These are phyloP conservation scores for Ptiloglossa arizonensis DNA, from an alignment of 1,140 invertebrate species.

Conservation along the genomic window DNA sequence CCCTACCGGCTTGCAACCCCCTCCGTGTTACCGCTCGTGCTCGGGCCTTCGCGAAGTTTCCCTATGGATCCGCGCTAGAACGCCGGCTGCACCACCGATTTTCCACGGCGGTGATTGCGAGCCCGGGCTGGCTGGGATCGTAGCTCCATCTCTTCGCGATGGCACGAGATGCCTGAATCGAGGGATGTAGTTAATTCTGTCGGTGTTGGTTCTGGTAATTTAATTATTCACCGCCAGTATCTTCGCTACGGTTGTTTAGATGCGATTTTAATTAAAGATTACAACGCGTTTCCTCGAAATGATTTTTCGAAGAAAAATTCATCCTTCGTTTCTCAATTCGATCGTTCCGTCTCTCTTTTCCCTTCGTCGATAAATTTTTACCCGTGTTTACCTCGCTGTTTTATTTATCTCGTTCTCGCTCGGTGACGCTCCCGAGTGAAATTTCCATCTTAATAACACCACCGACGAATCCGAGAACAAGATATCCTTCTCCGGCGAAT, in stretches of 20 bases:
- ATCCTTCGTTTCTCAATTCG: too few relatives aligned
- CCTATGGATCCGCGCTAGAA: constrained; percentile 44
- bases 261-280: neutral
- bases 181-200: constrained; percentile 26
- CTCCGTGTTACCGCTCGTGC: constrained; percentile 48
- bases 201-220: constrained; percentile 11
- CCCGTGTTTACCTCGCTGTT: neutral
- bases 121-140: constrained; percentile 18
- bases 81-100: constrained; percentile 44
- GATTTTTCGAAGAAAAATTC: neutral
- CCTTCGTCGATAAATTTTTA: neutral
- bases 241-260: neutral
- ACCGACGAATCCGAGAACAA: too few relatives aligned
- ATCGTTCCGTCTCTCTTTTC: too few relatives aligned
- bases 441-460: neutral
- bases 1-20: constrained; percentile 57
- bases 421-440: neutral
- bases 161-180: neutral
- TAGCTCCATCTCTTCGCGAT: constrained; percentile 35
- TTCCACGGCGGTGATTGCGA: constrained; percentile 43
- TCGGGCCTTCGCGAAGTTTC: constrained; percentile 46
- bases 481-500: neutral
- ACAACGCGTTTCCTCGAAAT: neutral
- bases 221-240: constrained; percentile 19
- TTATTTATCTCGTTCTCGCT: neutral